These are phyloP conservation scores for Oreochromis mossambicus DNA, from an alignment of 2,797 vertebrate species.

Conservation along the genomic window DNA sequence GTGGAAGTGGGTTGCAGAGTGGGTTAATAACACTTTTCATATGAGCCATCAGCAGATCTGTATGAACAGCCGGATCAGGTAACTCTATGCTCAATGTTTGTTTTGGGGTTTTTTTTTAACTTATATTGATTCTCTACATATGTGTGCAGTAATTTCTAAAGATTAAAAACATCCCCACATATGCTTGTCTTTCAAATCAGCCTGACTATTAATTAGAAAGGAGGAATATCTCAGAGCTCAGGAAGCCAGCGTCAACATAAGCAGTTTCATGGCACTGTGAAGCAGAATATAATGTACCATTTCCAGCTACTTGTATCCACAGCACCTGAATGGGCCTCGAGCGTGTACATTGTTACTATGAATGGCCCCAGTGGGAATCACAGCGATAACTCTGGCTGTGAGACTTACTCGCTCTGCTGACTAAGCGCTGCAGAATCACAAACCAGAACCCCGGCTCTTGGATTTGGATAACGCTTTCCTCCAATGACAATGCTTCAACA, in stretches of 20 bases:
- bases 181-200: background rate
- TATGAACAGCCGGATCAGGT: background rate
- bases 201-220: background rate
- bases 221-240: background rate
- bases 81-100: background rate
- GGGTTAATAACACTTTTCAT: background rate
- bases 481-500: constrained; percentile 23
- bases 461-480: background rate
- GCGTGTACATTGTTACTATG: constrained; percentile 3
- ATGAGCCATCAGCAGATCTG: background rate
- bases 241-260: background rate
- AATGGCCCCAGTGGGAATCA: constrained; percentile 9
- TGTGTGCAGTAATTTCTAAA: background rate
- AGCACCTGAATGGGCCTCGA: background rate
- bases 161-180: background rate
- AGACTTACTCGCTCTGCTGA: background rate
- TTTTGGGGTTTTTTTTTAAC: background rate
- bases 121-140: background rate
- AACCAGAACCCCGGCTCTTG: constrained; percentile 17
- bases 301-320: constrained; percentile 10
- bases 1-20: background rate
- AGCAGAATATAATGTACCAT: background rate
- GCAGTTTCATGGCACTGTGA: background rate
- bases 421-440: constrained; percentile 9
- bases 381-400: background rate